Conservation (phyloP, 53 echinoderm and acorn worm genomes). For the Zoroaster sp. region DNA sequence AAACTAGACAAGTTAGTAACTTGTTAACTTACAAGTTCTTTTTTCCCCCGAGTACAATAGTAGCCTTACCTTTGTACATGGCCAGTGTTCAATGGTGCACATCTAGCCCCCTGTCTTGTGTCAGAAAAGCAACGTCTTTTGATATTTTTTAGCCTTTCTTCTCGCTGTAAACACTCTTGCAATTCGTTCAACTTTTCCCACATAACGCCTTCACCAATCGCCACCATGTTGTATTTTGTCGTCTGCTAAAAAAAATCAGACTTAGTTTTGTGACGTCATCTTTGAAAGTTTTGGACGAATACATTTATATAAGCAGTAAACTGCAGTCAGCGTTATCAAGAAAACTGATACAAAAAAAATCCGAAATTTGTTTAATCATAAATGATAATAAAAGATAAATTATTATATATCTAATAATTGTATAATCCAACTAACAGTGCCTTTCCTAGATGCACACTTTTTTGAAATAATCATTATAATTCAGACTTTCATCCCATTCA, state of each 20-base stretch:
- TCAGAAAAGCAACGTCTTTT: conserved; percentile 12
- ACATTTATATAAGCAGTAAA: background rate
- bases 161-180: conserved; percentile 24
- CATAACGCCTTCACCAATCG: background rate
- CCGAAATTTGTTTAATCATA: too few relatives aligned
- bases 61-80: conserved; percentile 1
- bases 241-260: background rate
- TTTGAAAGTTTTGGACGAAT: conserved; percentile 24
- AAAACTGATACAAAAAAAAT: too few relatives aligned
- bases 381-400: too few relatives aligned
- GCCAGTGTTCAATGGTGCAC: background rate
- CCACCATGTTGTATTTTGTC: conserved; percentile 45
- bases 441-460: too few relatives aligned
- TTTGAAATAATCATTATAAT: too few relatives aligned
- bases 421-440: too few relatives aligned
- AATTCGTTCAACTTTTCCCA: conserved; percentile 37
- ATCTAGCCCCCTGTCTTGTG: background rate
- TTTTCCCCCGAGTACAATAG: too few relatives aligned
- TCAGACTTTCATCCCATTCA: too few relatives aligned
- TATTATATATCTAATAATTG: too few relatives aligned
- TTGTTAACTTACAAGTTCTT: too few relatives aligned
- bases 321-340: background rate
- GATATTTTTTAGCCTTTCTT: conserved; percentile 29
- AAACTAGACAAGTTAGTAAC: too few relatives aligned
- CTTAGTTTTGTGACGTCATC: background rate